Evolutionary conservation across 2,113 vertebrate species (phyloP).

Genomic region (Rhynchomys soricoides): DNA sequence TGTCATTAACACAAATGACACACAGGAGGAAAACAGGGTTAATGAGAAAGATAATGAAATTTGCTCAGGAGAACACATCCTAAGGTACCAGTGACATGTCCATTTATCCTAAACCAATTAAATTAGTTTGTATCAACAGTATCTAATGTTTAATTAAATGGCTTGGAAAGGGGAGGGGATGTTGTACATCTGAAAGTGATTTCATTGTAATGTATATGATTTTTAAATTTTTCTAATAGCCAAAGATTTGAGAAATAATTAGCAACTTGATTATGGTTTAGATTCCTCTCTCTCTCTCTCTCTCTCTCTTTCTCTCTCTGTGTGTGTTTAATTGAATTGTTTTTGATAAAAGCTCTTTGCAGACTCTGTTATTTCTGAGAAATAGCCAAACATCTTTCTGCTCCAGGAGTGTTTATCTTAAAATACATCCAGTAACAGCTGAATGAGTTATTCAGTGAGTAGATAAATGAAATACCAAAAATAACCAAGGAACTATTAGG

Average conservation of each 20-base stretch:
- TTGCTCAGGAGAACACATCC: not conserved
- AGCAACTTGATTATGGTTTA: slow-evolving; percentile 41
- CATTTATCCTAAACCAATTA: slow-evolving; percentile 46
- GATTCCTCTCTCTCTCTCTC: not conserved
- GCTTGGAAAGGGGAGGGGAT: not conserved
- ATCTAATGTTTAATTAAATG: slow-evolving; percentile 47
- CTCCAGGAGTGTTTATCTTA: slow-evolving; percentile 79
- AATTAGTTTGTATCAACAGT: slow-evolving; percentile 15
- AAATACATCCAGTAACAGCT: slow-evolving; percentile 70
- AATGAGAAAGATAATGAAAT: slow-evolving; percentile 44
- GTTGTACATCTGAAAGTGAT: slow-evolving; percentile 40
- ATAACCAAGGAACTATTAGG: slow-evolving; percentile 72
- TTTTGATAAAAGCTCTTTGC: slow-evolving; percentile 74
- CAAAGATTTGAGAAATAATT: slow-evolving; percentile 57
- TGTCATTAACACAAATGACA: slow-evolving; percentile 15
- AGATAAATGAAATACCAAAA: slow-evolving; percentile 76
- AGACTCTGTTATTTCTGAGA: slow-evolving; percentile 77
- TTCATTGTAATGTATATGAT: slow-evolving; percentile 37
- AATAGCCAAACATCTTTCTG: slow-evolving; percentile 72
- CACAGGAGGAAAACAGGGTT: not conserved
- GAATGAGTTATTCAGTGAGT: slow-evolving; percentile 73
- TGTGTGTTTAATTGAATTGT: slow-evolving; percentile 32
- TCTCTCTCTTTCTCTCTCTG: not conserved
- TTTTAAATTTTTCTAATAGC: slow-evolving; percentile 39
- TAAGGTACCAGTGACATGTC: not conserved